Percentiles rank a stretch among this genome's conserved stretches.
phyloP scores from a whole-genome alignment of 2,113 vertebrate genomes.

The Ictalurus furcatus region DNA sequence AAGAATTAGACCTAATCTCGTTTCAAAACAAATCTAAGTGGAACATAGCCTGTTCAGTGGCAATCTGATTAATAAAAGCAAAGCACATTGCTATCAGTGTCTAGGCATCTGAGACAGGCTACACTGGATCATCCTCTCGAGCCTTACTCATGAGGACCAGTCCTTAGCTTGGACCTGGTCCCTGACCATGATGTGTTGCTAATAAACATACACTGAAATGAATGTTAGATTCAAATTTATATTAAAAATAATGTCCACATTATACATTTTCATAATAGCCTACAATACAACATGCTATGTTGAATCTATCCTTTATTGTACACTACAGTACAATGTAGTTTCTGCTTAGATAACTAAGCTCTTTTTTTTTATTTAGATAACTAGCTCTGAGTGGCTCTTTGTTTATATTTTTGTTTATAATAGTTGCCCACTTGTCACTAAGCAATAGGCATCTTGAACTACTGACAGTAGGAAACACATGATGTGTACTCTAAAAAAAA shows the following conservation, averaged over 20 bases:
- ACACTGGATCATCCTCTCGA: background rate
- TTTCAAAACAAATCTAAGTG: background rate
- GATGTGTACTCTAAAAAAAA: background rate
- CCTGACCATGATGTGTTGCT: background rate
- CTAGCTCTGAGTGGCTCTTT: too few relatives aligned
- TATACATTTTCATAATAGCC: too few relatives aligned
- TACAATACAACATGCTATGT: background rate
- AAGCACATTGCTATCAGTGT: background rate
- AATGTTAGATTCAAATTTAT: background rate
- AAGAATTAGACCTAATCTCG: background rate
- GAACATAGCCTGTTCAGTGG: background rate
- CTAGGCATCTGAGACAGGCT: background rate
- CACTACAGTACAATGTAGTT: too few relatives aligned
- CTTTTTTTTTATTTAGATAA: too few relatives aligned
- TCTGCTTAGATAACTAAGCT: too few relatives aligned
- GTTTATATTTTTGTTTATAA: background rate
- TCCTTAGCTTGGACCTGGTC: background rate
- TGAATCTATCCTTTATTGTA: background rate
- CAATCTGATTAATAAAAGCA: background rate
- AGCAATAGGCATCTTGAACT: background rate
- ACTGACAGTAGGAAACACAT: slow-evolving; percentile 7
- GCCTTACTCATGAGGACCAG: background rate
- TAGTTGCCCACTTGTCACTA: background rate
- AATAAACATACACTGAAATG: background rate
- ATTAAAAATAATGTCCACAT: background rate